Base-by-base conservation (phyloP, 2,888 invertebrate species). In the Shargacucullia verbasci region DNA sequence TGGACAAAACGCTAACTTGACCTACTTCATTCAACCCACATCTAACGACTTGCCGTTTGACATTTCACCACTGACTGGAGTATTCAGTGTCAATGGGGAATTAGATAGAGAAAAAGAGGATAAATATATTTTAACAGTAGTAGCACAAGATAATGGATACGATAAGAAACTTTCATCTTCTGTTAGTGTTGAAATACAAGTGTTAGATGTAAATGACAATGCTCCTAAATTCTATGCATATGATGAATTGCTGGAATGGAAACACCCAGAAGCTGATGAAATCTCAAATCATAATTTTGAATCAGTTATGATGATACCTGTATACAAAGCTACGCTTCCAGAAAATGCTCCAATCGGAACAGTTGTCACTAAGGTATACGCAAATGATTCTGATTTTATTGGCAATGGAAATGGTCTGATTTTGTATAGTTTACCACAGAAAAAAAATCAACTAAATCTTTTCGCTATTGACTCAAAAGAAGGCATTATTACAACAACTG, bases 401-500 rank as follows among this genome's bases (percentile, higher is more conserved):
- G 97, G 97, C 0, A 98, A 98, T 80, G 98, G 98, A n/a, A 98
- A 98, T 80, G 98, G 98, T 0, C 88, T 98, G 39, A 95, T 98
- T 2, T 88, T 98, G 0, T 98, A 97, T 71, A 97, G 97, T 73
- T 92, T 98, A 40, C 95, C 96, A 0, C 95, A 96, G 60, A 94
- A 94, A 64, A 96, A 95, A 64, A 94, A 95, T 77, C 94, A 95
- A 35, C 89, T 95, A 0, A 95, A 95, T 78, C 86, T 96, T 39
- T 98, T 98, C 81, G 94, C 96, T 14, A 97, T 98, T 47, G 98
- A 98, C 83, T 97, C 97, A 0, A 97, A 98, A 78, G 97, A 98
- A 79, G 98, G 98, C 9, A 94, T 96, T 0, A 95, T 98, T 0
- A 96, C 97, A 7, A 97, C 97, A 0, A 95, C 96, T 1, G 95